Conservation (phyloP, 2,797 vertebrate species). For the Mergus octosetaceus region DNA sequence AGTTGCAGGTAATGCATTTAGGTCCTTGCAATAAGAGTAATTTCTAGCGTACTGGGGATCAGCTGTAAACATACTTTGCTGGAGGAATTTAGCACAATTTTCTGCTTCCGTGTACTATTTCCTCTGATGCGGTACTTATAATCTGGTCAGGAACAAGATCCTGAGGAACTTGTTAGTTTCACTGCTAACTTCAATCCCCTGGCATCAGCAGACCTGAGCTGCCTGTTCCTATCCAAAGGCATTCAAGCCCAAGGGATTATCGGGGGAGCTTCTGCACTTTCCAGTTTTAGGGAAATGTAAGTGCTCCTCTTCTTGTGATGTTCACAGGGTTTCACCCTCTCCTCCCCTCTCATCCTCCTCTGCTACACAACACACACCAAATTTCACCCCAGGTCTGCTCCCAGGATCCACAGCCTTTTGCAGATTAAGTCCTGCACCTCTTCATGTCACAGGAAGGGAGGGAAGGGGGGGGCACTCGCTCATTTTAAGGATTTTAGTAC, state of each 20-base stretch:
- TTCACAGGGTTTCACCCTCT: not conserved
- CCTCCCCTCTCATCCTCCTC: not conserved
- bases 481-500: not conserved
- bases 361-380: not conserved
- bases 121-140: not conserved
- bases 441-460: not conserved
- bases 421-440: not conserved
- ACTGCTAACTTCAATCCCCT: not conserved
- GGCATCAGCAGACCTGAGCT: not conserved
- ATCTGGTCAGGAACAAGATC: not conserved
- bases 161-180: not conserved
- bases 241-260: not conserved
- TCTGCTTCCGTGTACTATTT: not conserved
- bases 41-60: not conserved
- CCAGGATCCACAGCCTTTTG: not conserved
- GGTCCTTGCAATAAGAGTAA: not conserved
- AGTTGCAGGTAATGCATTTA: not conserved
- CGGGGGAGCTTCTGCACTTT: not conserved
- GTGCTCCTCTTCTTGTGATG: not conserved
- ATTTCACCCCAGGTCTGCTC: not conserved
- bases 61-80: not conserved
- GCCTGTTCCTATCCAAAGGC: not conserved
- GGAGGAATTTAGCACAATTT: not conserved
- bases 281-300: not conserved
- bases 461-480: not conserved